A percentile compares a stretch with the other conserved stretches of the same genome.
Evolutionary conservation across 1,140 invertebrate species (phyloP).

Genomic region (Procambarus virginalis): DNA sequence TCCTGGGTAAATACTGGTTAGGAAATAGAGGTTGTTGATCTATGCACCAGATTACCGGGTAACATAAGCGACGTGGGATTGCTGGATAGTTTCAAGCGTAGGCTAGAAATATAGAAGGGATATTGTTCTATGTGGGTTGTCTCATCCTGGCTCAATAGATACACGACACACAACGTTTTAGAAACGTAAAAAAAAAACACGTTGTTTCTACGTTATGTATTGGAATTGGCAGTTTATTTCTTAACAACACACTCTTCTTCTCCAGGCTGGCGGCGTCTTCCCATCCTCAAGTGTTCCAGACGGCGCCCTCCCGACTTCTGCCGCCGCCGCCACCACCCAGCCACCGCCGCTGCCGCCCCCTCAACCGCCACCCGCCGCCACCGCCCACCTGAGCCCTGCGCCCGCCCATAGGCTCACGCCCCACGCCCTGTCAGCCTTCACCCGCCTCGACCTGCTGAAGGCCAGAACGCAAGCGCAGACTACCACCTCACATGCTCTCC

Average conservation of each 20-base stretch:
- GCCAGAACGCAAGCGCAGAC: conserved; percentile 31
- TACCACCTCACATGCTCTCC: not conserved
- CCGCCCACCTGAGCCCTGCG: conserved; percentile 55
- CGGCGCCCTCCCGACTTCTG: not conserved
- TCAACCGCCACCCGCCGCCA: conserved; percentile 19
- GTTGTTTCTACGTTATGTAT: too few relatives aligned
- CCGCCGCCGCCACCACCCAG: conserved; percentile 27
- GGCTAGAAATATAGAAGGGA: too few relatives aligned
- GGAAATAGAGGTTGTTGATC: too few relatives aligned
- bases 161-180: too few relatives aligned
- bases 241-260: not conserved
- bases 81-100: too few relatives aligned
- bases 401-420: conserved; percentile 64
- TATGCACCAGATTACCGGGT: too few relatives aligned
- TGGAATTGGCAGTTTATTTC: not conserved
- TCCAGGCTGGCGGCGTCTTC: conserved; percentile 55
- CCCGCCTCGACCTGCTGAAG: conserved; percentile 60
- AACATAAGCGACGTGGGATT: too few relatives aligned
- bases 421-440: conserved; percentile 69
- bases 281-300: conserved; percentile 28
- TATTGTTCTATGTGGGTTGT: too few relatives aligned
- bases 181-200: too few relatives aligned
- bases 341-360: conserved; percentile 8
- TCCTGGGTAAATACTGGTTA: too few relatives aligned
- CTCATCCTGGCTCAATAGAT: too few relatives aligned